These are phyloP conservation scores for Hirtodrosophila trivittata DNA, from an alignment of 2,888 invertebrate genomes.

Conservation along the genomic window DNA sequence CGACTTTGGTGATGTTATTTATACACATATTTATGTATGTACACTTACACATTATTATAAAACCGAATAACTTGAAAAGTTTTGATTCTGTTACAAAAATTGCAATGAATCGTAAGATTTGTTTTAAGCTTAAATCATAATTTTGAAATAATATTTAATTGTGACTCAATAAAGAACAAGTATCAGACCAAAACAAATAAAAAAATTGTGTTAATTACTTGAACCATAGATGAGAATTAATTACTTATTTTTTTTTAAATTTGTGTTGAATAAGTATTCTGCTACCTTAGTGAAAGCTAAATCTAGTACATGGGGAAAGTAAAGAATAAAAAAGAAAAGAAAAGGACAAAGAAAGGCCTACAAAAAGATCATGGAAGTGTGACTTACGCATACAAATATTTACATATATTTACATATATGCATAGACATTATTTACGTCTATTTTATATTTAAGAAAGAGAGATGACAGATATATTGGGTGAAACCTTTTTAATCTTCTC, in stretches of 20 bases:
- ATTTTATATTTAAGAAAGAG: no score
- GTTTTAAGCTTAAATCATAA: conserved; percentile 32
- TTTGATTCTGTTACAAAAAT: conserved; percentile 59
- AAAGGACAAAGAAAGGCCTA: no score
- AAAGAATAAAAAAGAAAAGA: no score
- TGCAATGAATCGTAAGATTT: conserved; percentile 27
- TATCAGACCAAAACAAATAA: conserved; percentile 28
- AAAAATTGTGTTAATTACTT: not conserved
- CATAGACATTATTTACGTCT: not conserved
- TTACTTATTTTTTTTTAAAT: no score
- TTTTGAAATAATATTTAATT: conserved; percentile 39
- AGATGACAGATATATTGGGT: no score
- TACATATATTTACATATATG: conserved; percentile 3
- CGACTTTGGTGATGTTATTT: conserved; percentile 70
- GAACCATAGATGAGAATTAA: no score
- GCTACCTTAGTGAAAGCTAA: no score
- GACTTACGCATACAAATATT: not conserved
- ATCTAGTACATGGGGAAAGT: not conserved
- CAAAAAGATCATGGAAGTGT: no score
- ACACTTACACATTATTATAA: conserved; percentile 26
- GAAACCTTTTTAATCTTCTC: no score
- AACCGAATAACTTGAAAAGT: conserved; percentile 47
- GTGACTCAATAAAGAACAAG: conserved; percentile 56
- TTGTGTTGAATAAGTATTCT: no score
- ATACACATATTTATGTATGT: conserved; percentile 49